Base-by-base conservation (phyloP, 1,140 invertebrate species). In the Monochamus saltuarius region DNA sequence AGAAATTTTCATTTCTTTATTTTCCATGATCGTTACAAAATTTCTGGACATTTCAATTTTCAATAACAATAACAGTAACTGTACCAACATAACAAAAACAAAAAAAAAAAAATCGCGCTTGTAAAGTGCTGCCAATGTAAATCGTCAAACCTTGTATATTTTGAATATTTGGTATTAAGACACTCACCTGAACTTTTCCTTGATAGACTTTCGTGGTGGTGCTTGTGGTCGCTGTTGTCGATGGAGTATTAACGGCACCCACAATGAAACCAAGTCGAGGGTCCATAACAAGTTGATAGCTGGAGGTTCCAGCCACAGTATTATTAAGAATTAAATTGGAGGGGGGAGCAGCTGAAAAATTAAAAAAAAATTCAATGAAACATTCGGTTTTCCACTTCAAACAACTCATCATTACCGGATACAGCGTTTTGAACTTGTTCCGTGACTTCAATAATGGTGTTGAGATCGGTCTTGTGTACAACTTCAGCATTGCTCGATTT, bases 281-380 rank as follows among this genome's bases (percentile, higher is more conserved):
- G 74, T 83, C 81, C 74, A 83, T 80, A 4, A 84, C 77, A 34
- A 83, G 68, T 57, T 83, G 81, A 56, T 72, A 74, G 8, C 46
- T 59, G 14, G 45, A 59, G 16, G 47, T 19, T 4, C n/a, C 54
- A 4, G 52, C 49, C 4, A 52, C 40, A 50, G 36, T 55, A 37
- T 56, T 56, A 37, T 67, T 67, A 9, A 67, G 29, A 11, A 66
- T 47, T 53, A 62, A 17, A 1, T 14, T 49, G 2, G 64, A 64
- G 37, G 63, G 22, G 2, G 59, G 62, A 16, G 57, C 39, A 35
- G 65, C 59, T 39, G 62, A 54, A 59, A 59, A 38, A 47, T 52
- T 45, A 45, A 43, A 49, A 61, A 49, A 61, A 64, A 45, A 17
- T 16, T 13, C 8, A 54, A 11, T 37, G 19, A 47, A 46, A 7